Evolutionary conservation across 1,140 invertebrate species (phyloP).

Genomic region (Protaetia brevitarsis): DNA sequence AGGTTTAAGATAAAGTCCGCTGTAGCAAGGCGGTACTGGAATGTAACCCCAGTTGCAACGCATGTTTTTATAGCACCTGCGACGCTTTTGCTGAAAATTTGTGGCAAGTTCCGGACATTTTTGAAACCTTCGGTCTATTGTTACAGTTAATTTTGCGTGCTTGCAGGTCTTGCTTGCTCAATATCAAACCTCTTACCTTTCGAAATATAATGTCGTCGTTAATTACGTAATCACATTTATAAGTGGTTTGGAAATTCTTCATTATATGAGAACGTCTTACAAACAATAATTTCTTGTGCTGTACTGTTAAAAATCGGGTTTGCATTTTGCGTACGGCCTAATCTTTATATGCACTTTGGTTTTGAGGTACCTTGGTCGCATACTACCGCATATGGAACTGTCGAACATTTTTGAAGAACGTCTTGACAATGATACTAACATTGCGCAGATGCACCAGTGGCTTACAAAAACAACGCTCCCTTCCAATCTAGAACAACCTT

Average conservation of each 20-base stretch:
- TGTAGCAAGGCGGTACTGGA: conserved; percentile 28
- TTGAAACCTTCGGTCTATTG: conserved; percentile 36
- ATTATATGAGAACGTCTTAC: conserved; percentile 26
- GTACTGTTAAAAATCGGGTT: conserved; percentile 20
- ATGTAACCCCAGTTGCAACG: conserved; percentile 29
- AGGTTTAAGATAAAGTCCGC: conserved; percentile 30
- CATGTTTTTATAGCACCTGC: conserved; percentile 31
- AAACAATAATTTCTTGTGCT: conserved; percentile 19
- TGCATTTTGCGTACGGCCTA: conserved; percentile 11
- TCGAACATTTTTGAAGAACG: no score
- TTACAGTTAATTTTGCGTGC: conserved; percentile 34
- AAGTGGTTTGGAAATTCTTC: conserved; percentile 28
- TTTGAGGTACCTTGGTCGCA: no score
- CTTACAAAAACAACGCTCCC: no score
- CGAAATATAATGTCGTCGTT: conserved; percentile 17
- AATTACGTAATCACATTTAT: conserved; percentile 1
- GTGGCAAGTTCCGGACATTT: conserved; percentile 35
- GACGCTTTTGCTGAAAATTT: conserved; percentile 34
- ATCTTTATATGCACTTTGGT: conserved; percentile 22
- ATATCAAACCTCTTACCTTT: conserved; percentile 25
- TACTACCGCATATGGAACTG: no score
- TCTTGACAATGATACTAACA: no score
- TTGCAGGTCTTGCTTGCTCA: conserved; percentile 18
- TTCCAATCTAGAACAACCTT: no score
- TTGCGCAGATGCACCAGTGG: no score